phyloP scores from a whole-genome alignment of 2,888 invertebrate genomes.

The Frankliniella fusca region DNA sequence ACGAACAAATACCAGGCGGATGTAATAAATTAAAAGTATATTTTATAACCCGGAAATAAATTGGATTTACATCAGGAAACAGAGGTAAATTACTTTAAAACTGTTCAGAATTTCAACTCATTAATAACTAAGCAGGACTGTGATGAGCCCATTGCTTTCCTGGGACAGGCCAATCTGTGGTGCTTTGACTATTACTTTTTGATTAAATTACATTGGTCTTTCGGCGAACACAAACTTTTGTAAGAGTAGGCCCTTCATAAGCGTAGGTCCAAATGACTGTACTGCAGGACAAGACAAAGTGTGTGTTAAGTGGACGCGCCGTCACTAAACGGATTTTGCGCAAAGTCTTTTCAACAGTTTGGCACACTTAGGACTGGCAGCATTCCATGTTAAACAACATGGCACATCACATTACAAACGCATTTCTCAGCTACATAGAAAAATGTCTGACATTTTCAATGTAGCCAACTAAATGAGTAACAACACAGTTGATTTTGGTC shows the following conservation, averaged over 20 bases:
- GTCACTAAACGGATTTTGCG: not conserved
- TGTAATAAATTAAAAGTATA: slow-evolving; percentile 16
- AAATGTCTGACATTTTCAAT: not conserved
- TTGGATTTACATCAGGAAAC: not conserved
- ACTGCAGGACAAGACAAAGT: not conserved
- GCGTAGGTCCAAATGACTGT: not conserved
- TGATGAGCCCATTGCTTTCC: slow-evolving; percentile 11
- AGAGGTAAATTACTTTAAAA: not conserved
- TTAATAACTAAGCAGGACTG: not conserved
- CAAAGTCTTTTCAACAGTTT: slow-evolving; percentile 4
- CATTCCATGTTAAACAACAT: not conserved
- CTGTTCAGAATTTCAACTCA: not conserved
- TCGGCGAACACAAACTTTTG: not conserved
- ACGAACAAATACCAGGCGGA: not conserved
- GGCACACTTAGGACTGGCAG: slow-evolving; percentile 7
- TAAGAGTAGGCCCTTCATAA: not conserved
- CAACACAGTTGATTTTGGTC: not conserved
- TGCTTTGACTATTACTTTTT: not conserved
- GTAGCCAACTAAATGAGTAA: slow-evolving; percentile 1
- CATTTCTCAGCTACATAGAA: not conserved
- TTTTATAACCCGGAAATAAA: not conserved
- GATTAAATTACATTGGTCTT: slow-evolving; percentile 9
- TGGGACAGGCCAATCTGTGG: not conserved
- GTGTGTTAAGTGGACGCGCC: not conserved
- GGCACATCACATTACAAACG: not conserved